These are phyloP conservation scores for Condylostylus longicornis DNA, from an alignment of 1,140 invertebrate species.

Conservation along the genomic window DNA sequence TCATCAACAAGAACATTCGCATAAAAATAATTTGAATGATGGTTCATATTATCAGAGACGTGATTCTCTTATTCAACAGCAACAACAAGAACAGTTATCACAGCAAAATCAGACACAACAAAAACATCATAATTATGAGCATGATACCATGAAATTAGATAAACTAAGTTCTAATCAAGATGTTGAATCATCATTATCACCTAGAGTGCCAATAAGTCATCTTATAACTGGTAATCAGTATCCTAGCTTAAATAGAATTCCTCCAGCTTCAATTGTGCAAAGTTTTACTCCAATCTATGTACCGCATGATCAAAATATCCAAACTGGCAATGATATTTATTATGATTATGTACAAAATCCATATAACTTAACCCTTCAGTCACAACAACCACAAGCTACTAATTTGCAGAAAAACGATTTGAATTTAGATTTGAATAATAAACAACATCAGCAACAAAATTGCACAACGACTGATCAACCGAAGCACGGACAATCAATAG, in stretches of 20 bases:
- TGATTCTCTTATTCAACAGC: too few species aligned
- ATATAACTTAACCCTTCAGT: constrained; percentile 31
- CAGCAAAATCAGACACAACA: too few species aligned
- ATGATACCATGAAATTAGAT: too few species aligned
- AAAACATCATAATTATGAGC: too few species aligned
- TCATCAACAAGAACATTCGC: too few species aligned
- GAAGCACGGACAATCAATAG: background rate
- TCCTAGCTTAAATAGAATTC: constrained; percentile 20
- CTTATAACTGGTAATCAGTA: constrained; percentile 20
- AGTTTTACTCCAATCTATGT: constrained; percentile 24
- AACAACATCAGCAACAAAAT: background rate
- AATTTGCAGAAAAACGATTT: background rate
- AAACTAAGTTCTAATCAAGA: too few species aligned
- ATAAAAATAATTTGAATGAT: too few species aligned
- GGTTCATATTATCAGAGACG: too few species aligned
- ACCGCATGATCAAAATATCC: constrained; percentile 5
- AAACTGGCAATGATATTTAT: constrained; percentile 25
- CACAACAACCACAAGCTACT: constrained; percentile 9
- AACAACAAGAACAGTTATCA: too few species aligned
- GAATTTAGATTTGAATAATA: background rate
- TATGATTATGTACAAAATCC: constrained; percentile 35
- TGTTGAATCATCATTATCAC: too few species aligned
- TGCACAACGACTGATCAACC: background rate
- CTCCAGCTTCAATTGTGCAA: constrained; percentile 24
- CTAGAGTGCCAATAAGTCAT: constrained; percentile 23